phyloP scores from a whole-genome alignment of 2,797 vertebrate genomes.

The Enteromius anoplus region DNA sequence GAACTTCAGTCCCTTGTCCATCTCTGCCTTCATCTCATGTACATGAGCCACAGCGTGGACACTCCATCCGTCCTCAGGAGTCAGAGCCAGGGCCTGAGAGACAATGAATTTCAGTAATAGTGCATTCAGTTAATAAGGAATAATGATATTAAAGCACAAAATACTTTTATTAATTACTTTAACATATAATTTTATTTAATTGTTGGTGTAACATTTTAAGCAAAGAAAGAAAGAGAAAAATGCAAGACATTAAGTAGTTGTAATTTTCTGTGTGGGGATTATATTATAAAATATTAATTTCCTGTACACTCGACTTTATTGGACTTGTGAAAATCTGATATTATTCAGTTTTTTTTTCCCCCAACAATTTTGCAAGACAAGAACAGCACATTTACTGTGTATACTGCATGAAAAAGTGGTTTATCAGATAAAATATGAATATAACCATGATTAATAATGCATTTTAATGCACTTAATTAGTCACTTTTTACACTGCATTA shows the following conservation, averaged over 20 bases:
- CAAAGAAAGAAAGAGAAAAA: background rate
- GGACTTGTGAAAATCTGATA: background rate
- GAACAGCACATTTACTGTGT: background rate
- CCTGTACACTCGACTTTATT: background rate
- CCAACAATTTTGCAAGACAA: background rate
- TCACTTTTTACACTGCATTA: background rate
- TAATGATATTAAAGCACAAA: background rate
- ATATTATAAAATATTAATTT: background rate
- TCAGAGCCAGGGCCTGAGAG: constrained; percentile 83
- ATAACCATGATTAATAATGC: background rate
- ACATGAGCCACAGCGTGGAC: constrained; percentile 90
- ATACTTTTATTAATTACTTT: background rate
- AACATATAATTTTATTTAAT: background rate
- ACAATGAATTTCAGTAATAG: background rate
- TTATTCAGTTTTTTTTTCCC: background rate
- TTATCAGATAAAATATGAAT: constrained; percentile 7
- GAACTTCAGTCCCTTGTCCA: constrained; percentile 85
- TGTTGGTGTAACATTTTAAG: background rate
- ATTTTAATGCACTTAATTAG: background rate
- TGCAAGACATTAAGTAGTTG: background rate
- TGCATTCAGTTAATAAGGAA: background rate
- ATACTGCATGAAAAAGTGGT: background rate
- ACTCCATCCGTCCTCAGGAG: constrained; percentile 86
- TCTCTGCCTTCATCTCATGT: constrained; percentile 89
- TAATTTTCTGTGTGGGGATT: background rate